Conservation (phyloP, 1,140 invertebrate genomes). For the Radopholus similis region DNA sequence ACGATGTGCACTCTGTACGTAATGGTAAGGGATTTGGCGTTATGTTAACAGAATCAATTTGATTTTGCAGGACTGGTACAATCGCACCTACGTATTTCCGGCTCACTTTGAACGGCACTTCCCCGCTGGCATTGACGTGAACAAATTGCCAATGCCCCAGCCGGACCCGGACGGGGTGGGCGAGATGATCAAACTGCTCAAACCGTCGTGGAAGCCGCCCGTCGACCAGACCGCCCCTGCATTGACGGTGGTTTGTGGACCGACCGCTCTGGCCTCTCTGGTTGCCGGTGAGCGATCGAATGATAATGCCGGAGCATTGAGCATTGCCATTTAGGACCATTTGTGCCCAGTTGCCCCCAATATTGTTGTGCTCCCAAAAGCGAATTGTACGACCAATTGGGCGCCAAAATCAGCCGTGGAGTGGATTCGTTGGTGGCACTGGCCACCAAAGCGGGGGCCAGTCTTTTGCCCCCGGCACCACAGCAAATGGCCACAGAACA, state of each 20-base stretch:
- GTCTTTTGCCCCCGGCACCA: background rate
- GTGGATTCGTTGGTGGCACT: background rate
- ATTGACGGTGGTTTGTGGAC: slow-evolving; percentile 5
- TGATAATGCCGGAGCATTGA: background rate
- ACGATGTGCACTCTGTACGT: slow-evolving; percentile 37
- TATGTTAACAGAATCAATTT: background rate
- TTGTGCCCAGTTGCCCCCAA: background rate
- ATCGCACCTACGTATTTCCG: slow-evolving; percentile 46
- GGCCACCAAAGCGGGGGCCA: background rate
- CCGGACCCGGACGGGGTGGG: background rate
- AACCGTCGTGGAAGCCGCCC: slow-evolving; percentile 1
- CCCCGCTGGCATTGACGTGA: background rate
- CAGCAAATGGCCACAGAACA: background rate
- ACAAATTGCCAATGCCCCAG: slow-evolving; percentile 6
- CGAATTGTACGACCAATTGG: background rate
- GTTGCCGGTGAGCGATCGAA: background rate
- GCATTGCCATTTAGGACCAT: background rate
- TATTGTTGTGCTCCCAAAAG: background rate
- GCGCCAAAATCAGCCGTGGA: background rate
- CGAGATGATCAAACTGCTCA: slow-evolving; percentile 6
- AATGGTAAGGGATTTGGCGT: no score
- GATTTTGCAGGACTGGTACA: slow-evolving; percentile 59
- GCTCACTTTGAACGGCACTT: slow-evolving; percentile 16
- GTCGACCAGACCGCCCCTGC: slow-evolving; percentile 8
- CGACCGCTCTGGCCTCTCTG: background rate